Base-by-base conservation (phyloP, 2,113 vertebrate species). In the Tetrao urogallus region DNA sequence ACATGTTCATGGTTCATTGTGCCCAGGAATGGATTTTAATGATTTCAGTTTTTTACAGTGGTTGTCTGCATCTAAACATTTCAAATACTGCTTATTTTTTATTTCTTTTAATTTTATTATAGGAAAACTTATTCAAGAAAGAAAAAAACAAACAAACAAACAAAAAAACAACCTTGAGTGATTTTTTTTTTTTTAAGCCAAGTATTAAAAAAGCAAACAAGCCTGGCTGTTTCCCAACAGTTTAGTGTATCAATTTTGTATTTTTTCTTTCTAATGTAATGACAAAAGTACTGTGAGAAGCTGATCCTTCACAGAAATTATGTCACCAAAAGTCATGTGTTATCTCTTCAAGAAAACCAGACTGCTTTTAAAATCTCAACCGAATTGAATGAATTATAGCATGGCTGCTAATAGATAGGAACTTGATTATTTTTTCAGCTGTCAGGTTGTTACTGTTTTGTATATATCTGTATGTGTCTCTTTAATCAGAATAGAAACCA, bases 21-120 rank as follows among this genome's bases (percentile, higher is more conserved):
- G 47, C 67, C 18, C 57, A 71, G 65, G 43, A 86, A 81, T 61
- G 27, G 3, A 87, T 93, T 91, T 92, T 52, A 90, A 89, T 90
- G 13, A 88, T 88, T 86, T 61, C 11, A 50, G 7, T 73, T 94
- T 94, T 86, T 27, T 38, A 21, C 5, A 72, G 11, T 56, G 36
- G 45, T 89, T 32, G 91, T 58, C 61, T 50, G 14, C 27, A 50
- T 82, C 47, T 82, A 27, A 77, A 65, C 24, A 92, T 86, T 90
- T 78, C 27, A 84, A 93, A 34, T 27, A 61, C 73, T 73, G 30
- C 15, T 92, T 70, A 69, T 10, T 61, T 96, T 83, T 60, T 65
- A 3, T 71, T 4, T 52, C 63, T 6, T 56, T 81, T 79, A 3
- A 73, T 89, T 90, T 65, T 43, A 54, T 52, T 74, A 2, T 8